Conservation (phyloP, 2,113 vertebrate genomes). For the Triplophysa siluroides region DNA sequence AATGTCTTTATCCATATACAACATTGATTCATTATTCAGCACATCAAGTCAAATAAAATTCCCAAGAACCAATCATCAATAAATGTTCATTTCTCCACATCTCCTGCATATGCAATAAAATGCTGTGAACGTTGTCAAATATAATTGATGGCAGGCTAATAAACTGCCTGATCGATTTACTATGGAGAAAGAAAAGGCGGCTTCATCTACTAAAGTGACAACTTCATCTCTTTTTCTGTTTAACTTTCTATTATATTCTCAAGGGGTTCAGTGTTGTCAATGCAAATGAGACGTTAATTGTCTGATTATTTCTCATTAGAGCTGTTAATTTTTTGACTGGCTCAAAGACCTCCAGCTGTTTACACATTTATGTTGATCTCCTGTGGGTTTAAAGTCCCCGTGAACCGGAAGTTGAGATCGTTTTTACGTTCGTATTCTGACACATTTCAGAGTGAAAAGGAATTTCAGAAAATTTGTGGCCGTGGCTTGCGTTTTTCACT, state of each 20-base stretch:
- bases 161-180: constrained; percentile 56
- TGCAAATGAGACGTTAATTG: constrained; percentile 49
- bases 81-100: background rate
- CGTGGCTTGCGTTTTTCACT: no score
- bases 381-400: background rate
- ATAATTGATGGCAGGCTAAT: constrained; percentile 51
- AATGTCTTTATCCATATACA: background rate
- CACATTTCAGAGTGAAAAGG: no score
- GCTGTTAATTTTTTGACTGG: constrained; percentile 27
- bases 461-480: no score
- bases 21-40: constrained; percentile 9
- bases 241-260: background rate
- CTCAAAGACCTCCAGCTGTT: constrained; percentile 26
- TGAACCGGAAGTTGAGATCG: no score
- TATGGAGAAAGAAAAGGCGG: background rate
- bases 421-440: no score
- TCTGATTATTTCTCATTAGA: constrained; percentile 55
- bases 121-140: constrained; percentile 41
- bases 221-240: background rate
- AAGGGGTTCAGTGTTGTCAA: background rate
- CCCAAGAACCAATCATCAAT: background rate
- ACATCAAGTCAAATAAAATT: background rate
- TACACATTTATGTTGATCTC: background rate
- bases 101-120: background rate
- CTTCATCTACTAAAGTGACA: constrained; percentile 30